These are phyloP conservation scores for Haliaeetus albicilla DNA, from an alignment of 2,797 vertebrate species.

Conservation along the genomic window DNA sequence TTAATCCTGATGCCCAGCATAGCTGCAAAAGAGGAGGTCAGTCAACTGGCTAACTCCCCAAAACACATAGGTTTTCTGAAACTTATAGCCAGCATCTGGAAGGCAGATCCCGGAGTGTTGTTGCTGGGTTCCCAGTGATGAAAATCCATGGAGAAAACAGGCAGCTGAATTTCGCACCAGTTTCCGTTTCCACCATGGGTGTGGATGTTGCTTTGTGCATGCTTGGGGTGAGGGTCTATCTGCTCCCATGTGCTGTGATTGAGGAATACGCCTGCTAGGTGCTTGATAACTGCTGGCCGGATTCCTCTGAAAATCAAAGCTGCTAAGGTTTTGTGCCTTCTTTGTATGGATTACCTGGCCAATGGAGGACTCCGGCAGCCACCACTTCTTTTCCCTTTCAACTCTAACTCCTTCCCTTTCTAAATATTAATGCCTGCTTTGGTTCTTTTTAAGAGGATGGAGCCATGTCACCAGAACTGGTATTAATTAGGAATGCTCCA, in stretches of 20 bases:
- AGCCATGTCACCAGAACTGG: neutral
- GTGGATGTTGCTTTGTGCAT: neutral
- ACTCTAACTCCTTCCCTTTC: neutral
- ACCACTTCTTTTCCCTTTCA: neutral
- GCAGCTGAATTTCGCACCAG: neutral
- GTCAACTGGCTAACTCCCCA: neutral
- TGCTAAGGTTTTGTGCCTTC: neutral
- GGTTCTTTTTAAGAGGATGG: neutral
- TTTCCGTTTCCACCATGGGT: neutral
- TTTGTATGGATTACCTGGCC: neutral
- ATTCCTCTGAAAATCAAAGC: neutral
- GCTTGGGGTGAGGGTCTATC: neutral
- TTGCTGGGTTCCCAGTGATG: neutral
- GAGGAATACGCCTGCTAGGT: neutral
- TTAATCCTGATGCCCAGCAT: neutral
- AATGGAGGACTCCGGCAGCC: neutral
- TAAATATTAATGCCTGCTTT: neutral
- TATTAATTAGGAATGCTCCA: neutral
- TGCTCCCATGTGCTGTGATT: accelerated
- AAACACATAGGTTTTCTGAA: neutral
- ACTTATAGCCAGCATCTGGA: neutral
- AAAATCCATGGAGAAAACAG: neutral
- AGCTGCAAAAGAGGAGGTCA: neutral
- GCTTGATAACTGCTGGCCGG: neutral
- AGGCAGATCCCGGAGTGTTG: neutral